phyloP scores from a whole-genome alignment of 2,888 invertebrate genomes.

The Nephrotoma flavescens region DNA sequence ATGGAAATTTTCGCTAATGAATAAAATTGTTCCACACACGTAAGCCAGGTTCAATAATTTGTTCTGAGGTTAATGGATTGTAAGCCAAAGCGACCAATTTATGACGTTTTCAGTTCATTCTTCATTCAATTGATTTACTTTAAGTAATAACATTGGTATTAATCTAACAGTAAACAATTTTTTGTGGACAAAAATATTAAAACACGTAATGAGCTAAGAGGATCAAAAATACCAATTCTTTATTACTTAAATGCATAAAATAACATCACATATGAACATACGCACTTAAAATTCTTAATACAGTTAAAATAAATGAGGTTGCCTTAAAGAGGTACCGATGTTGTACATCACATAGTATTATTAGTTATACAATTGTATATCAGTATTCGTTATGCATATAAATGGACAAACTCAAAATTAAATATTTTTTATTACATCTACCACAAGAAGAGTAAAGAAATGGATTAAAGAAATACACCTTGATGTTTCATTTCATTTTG shows the following conservation, averaged over 20 bases:
- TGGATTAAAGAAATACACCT: not conserved
- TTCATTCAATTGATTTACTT: not conserved
- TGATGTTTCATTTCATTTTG: not conserved
- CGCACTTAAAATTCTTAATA: not conserved
- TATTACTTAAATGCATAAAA: not conserved
- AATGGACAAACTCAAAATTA: not conserved
- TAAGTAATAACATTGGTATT: not conserved
- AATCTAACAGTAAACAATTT: not conserved
- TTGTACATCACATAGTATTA: not conserved
- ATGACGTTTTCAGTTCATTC: not conserved
- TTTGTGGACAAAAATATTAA: not conserved
- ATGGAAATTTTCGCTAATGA: not conserved
- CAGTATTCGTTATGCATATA: not conserved
- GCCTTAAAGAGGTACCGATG: not conserved
- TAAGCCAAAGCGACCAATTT: not conserved
- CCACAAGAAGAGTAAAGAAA: not conserved
- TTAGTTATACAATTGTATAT: not conserved
- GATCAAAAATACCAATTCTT: not conserved
- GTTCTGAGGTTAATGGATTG: not conserved
- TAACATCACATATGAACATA: not conserved
- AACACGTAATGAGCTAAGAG: not conserved
- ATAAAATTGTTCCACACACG: not conserved
- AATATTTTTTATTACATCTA: not conserved
- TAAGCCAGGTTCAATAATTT: not conserved
- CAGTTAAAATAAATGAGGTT: not conserved